phyloP scores from a whole-genome alignment of 2,888 invertebrate species.

The Apodemia zela region DNA sequence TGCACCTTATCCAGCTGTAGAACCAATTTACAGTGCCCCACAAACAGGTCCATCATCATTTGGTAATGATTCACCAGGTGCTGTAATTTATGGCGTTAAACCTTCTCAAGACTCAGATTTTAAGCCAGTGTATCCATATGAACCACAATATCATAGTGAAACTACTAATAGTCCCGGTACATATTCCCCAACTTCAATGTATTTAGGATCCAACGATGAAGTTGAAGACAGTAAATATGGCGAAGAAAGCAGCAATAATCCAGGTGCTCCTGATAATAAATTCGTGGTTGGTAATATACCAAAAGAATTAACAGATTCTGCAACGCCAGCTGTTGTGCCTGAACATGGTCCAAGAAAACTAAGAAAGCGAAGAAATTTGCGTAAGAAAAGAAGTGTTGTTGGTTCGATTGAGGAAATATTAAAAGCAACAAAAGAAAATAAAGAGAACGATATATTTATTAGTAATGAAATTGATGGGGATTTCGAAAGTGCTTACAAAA shows the following conservation, averaged over 20 bases:
- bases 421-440: conserved; percentile 55
- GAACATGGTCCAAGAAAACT: conserved; percentile 83
- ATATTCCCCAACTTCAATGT: conserved; percentile 70
- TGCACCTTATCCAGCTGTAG: conserved; percentile 60
- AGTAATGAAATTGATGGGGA: conserved; percentile 74
- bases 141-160: conserved; percentile 63
- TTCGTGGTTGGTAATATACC: conserved; percentile 85
- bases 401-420: conserved; percentile 65
- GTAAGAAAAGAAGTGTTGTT: conserved; percentile 51
- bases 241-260: conserved; percentile 44
- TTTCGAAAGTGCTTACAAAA: conserved; percentile 44
- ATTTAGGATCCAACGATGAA: conserved; percentile 67
- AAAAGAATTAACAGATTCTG: conserved; percentile 76
- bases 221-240: conserved; percentile 56
- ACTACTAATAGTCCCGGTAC: conserved; percentile 62
- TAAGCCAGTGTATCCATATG: conserved; percentile 71
- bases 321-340: conserved; percentile 81
- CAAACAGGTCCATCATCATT: conserved; percentile 62
- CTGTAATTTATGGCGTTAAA: conserved; percentile 70
- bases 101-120: conserved; percentile 66
- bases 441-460: conserved; percentile 56
- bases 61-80: conserved; percentile 56
- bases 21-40: conserved; percentile 68
- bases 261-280: conserved; percentile 62
- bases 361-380: conserved; percentile 45